Evolutionary conservation across 2,113 vertebrate genomes (phyloP), one percentile per base, ranked within the genome.

Genomic region (Tautogolabrus adspersus): DNA sequence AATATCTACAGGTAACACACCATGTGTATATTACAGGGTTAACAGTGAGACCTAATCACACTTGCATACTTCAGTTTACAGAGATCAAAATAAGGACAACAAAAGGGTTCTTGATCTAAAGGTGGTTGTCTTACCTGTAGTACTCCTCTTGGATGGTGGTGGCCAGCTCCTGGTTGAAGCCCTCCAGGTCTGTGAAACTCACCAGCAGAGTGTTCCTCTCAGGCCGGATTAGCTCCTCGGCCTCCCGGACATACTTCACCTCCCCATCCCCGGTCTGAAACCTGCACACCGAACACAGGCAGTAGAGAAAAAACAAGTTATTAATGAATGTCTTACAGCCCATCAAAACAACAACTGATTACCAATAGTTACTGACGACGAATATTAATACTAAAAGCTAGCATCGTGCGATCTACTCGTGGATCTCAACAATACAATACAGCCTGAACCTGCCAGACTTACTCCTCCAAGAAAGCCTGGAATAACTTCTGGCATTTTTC

Each of bases 401-500:
- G 8, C 5, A 22, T 22, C 7, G 3, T 9, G 1, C 15, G n/a
- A 56, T 55, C 59, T 1, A 21, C 64, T 75, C 71, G 42, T 57
- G 1, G 46, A 46, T n/a, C 9, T 38, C 30, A 72, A 57, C 66
- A 81, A 77, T 6, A 81, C 66, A 34, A 57, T 0, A 7, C 46
- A 44, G 46, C 23, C 11, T n/a, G 46, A n/a, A 15, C 15, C 21
- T 1, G 57, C 0, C 15, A 0, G 18, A 97, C 98, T 99, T 88
- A 99, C 98, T 98, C 97, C 72, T 99, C 98, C n/a, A 99, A 83
- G 87, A 99, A 99, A 81, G 96, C 97, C 91, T 97, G 96, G 88
- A 99, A 99, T 23, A 99, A 92, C 84, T 99, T 99, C 93, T 99
- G 98, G 70, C 98, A 99, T 85, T 99, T 99, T 83, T 99, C 98